Evolutionary conservation across 2,797 vertebrate species (phyloP).

Genomic region (Scolopax rusticola): DNA sequence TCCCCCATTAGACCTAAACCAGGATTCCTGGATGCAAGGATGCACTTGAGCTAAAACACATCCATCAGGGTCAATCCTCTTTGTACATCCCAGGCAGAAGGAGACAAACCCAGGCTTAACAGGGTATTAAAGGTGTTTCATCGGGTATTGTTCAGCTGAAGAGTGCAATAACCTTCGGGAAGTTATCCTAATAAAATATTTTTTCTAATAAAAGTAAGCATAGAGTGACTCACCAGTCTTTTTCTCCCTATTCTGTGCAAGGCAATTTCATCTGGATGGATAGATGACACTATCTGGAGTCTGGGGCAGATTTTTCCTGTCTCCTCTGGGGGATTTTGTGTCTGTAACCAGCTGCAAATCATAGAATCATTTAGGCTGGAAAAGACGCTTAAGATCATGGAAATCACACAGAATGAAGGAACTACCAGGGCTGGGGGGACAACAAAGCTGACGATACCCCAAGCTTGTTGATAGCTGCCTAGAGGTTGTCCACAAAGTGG

Average conservation of each 20-base stretch:
- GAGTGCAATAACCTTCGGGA: neutral
- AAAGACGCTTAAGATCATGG: neutral
- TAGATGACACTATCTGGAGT: too few relatives aligned
- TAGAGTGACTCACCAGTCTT: accelerated
- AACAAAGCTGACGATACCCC: neutral
- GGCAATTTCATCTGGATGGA: neutral
- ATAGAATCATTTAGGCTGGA: neutral
- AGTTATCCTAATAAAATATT: neutral
- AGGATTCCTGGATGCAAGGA: neutral
- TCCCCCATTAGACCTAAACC: neutral
- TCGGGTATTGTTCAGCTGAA: neutral
- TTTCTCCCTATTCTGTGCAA: neutral
- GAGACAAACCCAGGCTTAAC: neutral
- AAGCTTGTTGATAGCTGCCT: neutral
- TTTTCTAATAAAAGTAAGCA: neutral
- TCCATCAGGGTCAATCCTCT: neutral
- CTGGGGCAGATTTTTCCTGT: neutral
- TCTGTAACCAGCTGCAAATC: neutral
- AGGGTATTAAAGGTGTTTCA: neutral
- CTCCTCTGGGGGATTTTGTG: neutral
- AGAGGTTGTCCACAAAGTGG: neutral
- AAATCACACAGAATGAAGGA: neutral
- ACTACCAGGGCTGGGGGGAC: neutral
- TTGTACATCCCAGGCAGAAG: neutral
- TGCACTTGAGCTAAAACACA: neutral